Evolutionary conservation across 2,888 invertebrate species (phyloP).

Genomic region (Epistrophella euchroma): DNA sequence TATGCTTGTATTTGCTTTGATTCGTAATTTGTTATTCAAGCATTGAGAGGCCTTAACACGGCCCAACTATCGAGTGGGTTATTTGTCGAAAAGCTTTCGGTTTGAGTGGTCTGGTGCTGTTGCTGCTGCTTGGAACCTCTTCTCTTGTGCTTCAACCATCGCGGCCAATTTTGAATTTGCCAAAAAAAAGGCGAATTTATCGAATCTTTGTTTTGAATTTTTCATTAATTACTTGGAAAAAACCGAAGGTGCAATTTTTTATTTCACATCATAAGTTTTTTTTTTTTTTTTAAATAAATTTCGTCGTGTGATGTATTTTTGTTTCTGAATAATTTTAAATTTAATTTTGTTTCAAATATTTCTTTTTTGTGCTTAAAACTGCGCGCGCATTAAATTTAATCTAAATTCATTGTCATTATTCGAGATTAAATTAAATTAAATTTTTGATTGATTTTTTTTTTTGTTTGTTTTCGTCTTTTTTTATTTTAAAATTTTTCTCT

Average conservation of each 20-base stretch:
- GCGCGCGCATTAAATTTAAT: constrained; percentile 25
- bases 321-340: constrained; percentile 13
- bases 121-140: constrained; percentile 64
- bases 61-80: constrained; percentile 77
- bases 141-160: constrained; percentile 66
- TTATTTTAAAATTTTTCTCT: constrained; percentile 45
- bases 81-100: constrained; percentile 83
- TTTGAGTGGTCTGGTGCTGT: constrained; percentile 81
- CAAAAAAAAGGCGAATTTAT: constrained; percentile 23
- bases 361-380: constrained; percentile 30
- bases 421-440: constrained; percentile 37
- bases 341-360: constrained; percentile 3
- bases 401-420: neutral
- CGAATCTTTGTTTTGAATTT: constrained; percentile 19
- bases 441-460: constrained; percentile 6
- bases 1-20: constrained; percentile 33
- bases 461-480: constrained; percentile 40
- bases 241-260: constrained; percentile 27
- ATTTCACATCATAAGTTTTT: constrained; percentile 2
- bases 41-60: constrained; percentile 64
- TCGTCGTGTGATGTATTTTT: constrained; percentile 26
- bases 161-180: constrained; percentile 57
- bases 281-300: neutral
- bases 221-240: constrained; percentile 35
- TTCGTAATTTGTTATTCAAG: constrained; percentile 44